Evolutionary conservation across 2,888 invertebrate genomes (phyloP).

Genomic region (Branchellion lobata): DNA sequence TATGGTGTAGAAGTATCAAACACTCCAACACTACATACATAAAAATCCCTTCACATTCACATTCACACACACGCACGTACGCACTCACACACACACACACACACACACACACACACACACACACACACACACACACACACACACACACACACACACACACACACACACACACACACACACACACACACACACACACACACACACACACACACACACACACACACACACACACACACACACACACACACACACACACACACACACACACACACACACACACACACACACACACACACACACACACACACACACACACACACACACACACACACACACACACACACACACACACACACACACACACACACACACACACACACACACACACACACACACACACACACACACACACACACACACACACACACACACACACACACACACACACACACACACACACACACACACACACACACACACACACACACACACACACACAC

Average conservation of each 20-base stretch:
- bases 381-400: neutral
- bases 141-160: conserved; percentile 13
- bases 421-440: conserved; percentile 7
- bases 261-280: conserved; percentile 18
- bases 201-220: conserved; percentile 22
- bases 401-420: neutral
- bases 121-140: conserved; percentile 6
- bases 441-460: conserved; percentile 19
- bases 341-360: neutral
- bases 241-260: conserved; percentile 19
- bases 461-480: conserved; percentile 23
- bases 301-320: conserved; percentile 19
- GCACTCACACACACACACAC: conserved; percentile 10
- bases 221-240: conserved; percentile 21
- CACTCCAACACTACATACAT: too few relatives aligned
- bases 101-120: conserved; percentile 20
- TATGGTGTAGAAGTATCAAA: too few relatives aligned
- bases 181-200: conserved; percentile 19
- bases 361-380: neutral
- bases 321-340: neutral
- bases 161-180: conserved; percentile 19
- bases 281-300: conserved; percentile 21
- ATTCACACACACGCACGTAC: neutral
- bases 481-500: conserved; percentile 23
- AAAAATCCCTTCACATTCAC: neutral